Evolutionary conservation across 2,888 invertebrate genomes (phyloP), one percentile per base, ranked within the genome.

Genomic region (Xiphydria camelus): DNA sequence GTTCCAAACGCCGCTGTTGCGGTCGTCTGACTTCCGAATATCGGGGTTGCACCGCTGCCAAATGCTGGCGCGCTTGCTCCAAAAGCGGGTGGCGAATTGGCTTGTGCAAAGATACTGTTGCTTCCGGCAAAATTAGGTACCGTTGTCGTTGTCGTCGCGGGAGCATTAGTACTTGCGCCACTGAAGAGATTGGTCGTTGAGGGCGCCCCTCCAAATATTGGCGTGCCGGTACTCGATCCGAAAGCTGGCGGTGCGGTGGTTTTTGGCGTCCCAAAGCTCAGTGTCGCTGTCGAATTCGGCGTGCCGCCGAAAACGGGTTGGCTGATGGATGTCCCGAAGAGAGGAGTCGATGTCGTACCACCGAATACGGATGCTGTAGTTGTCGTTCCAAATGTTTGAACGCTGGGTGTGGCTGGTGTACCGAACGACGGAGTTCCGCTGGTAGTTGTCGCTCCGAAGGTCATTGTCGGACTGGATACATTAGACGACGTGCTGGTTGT

Each of bases 261-360:
- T 29, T 53, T 62, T 1, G 59, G 53, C 1, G 53, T 9, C 5
- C 57, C 59, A 29, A 68, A 66, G n/a, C n/a, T n/a, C n/a, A n/a
- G n/a, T n/a, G n/a, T n/a, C n/a, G n/a, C n/a, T n/a, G n/a, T n/a
- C 0, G 57, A 25, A 20, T 38, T 41, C 3, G 43, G 9, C 14
- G 46, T 39, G 0, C 25, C 31, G 17, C 45, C 18, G 6, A 25
- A 43, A 9, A 35, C 36, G 35, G 33, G 19, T 19, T n/a, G 41
- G 14, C 35, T 35, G 4, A 43, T 41, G 18, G 23, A 19, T 25
- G 45, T 37, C 12, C 41, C 32, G 5, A 45, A 26, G 19, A 37
- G 29, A 29, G 39, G n/a, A 26, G 47, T 20, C 9, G 23, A 32
- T 1, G 41, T 25, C n/a, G 51, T 18, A 3, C 45, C 46, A 2